Evolutionary conservation across 2,113 vertebrate species (phyloP), one percentile per base, ranked within the genome.

Genomic region (Apaloderma vittatum): DNA sequence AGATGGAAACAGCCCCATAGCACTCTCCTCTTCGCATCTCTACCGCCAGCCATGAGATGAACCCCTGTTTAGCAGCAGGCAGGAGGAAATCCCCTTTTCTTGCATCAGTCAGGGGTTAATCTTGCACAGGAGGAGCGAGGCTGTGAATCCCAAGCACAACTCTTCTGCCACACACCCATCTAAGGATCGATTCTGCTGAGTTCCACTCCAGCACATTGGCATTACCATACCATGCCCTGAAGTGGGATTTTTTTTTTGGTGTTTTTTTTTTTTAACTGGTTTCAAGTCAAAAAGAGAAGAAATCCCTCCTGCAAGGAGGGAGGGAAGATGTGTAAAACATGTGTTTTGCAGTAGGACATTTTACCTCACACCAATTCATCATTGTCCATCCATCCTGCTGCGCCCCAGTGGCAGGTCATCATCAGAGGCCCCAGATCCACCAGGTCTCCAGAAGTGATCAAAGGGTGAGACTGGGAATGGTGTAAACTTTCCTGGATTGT

Each of bases 341-440:
- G 73, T 88, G 8, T 70, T 87, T 86, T 95, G 72, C 74, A 59
- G 85, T 58, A 67, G 77, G 74, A 89, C 75, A 66, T 81, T 73
- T 77, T 92, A 51, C 66, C 75, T 85, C 83, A 88, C 74, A 77
- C 59, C 70, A 36, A 94, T 97, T 34, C 45, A 80, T 97, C 96
- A 94, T 14, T 66, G 82, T 77, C 71, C 87, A n/a, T 59, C 72
- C 45, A 29, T 71, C 73, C 96, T 59, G 90, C 90, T 48, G 86
- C 49, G 51, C 45, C 51, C 46, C 0, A 13, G 92, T 4, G 0
- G 75, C 66, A 46, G 67, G 70, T 94, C 88, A 92, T 29, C 29
- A 0, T 18, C 2, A 2, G 68, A 54, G 43, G 75, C 66, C 75
- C 40, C 57, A 17, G 15, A 77, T 55, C 66, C 81, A 46, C 49